Evolutionary conservation across 2,113 vertebrate species (phyloP).

Genomic region (Clinocottus analis): DNA sequence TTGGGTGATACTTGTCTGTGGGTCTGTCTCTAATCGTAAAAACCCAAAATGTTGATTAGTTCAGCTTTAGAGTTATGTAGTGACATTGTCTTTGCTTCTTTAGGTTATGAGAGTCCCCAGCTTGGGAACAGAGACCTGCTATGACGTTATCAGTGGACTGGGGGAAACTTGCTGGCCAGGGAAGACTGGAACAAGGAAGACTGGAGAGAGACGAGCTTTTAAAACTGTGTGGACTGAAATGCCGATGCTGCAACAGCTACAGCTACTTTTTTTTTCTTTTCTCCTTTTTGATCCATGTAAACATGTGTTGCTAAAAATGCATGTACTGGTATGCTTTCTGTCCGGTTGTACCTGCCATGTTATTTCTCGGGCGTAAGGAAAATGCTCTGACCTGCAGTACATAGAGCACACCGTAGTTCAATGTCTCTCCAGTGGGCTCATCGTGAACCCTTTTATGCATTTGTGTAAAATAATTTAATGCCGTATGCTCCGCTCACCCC

Average conservation of each 20-base stretch:
- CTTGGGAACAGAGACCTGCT: slow-evolving; percentile 72
- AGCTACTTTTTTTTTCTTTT: neutral
- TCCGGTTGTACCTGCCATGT: slow-evolving; percentile 60
- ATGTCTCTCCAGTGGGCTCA: slow-evolving; percentile 42
- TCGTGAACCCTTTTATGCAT: slow-evolving; percentile 49
- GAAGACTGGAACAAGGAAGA: slow-evolving; percentile 57
- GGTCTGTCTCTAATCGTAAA: neutral
- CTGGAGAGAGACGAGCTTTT: slow-evolving; percentile 76
- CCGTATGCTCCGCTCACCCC: slow-evolving; percentile 25
- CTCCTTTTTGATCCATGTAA: slow-evolving; percentile 44
- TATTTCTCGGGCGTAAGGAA: slow-evolving; percentile 60
- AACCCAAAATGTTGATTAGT: neutral
- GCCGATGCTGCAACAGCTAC: slow-evolving; percentile 26
- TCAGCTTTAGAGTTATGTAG: neutral
- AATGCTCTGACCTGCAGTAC: slow-evolving; percentile 39
- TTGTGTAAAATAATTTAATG: slow-evolving; percentile 46
- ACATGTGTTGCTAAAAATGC: slow-evolving; percentile 65
- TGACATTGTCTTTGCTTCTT: slow-evolving; percentile 37
- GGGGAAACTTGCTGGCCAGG: slow-evolving; percentile 35
- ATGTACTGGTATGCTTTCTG: slow-evolving; percentile 64
- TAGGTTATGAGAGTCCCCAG: slow-evolving; percentile 75
- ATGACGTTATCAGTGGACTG: slow-evolving; percentile 71
- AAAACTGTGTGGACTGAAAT: slow-evolving; percentile 51
- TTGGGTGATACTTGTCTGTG: neutral
- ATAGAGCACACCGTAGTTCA: slow-evolving; percentile 45